Base-by-base conservation (phyloP, 64 coral and sea anemone genomes). In the Hydrozoanthus tunicans region DNA sequence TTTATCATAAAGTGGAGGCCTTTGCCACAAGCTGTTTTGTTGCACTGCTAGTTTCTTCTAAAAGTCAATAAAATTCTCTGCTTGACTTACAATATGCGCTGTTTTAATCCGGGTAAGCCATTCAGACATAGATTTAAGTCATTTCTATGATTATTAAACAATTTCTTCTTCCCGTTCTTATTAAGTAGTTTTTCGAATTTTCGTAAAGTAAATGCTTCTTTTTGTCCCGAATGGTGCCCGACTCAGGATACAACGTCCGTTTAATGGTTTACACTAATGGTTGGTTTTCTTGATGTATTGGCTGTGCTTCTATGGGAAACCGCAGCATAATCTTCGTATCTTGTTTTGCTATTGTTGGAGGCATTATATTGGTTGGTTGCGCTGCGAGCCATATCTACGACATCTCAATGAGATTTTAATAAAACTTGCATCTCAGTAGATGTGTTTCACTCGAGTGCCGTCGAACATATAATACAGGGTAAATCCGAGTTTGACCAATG, bases 1-100 rank as follows among this genome's bases (percentile, higher is more conserved):
- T 94, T 94, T 94, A 94, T 94, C 79, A 90, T 90, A 94, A 94
- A 82, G 86, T 84, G 90, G 55, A 67, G 32, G 57, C 70, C 65
- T 83, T 65, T 94, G 77, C 71, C 74, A 90, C 93, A 94, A 71
- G 89, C 81, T 74, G 93, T 91, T 94, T 94, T 70, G 70, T 84
- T 85, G 74, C 51, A 77, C 17, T 20, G 89, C 53, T 84, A 65
- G 79, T 25, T 79, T 82, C 58, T 91, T 89, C 81, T 64, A 64
- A 68, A 64, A 90, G 84, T 94, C 70, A 94, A 94, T 94, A 80
- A 81, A 91, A 90, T 82, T 90, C 88, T 79, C 88, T 76, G 93
- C 79, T 77, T 63, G 90, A 83, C 88, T 82, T 77, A 17, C 79
- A 81, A 76, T 94, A 84, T 60, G 88, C 81, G 85, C 68, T 68